phyloP scores from a whole-genome alignment of 2,888 invertebrate species.

The Eupithecia dodoneata region DNA sequence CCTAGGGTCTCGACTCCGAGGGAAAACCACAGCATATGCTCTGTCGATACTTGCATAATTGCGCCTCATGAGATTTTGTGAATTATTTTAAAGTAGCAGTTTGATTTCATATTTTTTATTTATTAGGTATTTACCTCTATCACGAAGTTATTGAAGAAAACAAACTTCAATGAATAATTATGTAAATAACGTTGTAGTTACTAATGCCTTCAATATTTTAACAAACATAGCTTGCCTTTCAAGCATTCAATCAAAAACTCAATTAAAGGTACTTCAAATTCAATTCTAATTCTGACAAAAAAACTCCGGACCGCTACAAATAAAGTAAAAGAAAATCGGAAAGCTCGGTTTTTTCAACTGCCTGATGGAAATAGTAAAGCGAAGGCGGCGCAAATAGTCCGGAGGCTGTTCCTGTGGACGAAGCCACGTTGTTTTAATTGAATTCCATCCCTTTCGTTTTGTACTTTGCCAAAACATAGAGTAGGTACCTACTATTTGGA shows the following conservation, averaged over 20 bases:
- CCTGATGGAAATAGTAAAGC: constrained; percentile 15
- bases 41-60: too few species aligned
- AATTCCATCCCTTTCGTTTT: constrained; percentile 29
- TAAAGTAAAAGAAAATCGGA: background rate
- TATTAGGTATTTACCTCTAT: background rate
- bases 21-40: too few species aligned
- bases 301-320: background rate
- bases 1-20: too few species aligned
- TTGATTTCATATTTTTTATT: background rate
- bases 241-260: background rate
- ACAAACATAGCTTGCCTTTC: background rate
- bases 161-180: too few species aligned
- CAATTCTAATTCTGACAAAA: background rate
- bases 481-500: background rate
- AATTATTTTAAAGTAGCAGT: background rate
- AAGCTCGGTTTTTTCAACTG: constrained; percentile 6
- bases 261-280: background rate
- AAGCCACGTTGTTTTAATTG: constrained; percentile 31
- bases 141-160: too few species aligned
- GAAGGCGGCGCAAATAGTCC: constrained; percentile 23
- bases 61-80: too few species aligned
- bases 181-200: background rate
- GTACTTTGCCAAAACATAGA: constrained; percentile 4
- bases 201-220: background rate
- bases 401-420: constrained; percentile 13